Conservation (phyloP, 2,888 invertebrate genomes). For the Xestia rhomboidea region DNA sequence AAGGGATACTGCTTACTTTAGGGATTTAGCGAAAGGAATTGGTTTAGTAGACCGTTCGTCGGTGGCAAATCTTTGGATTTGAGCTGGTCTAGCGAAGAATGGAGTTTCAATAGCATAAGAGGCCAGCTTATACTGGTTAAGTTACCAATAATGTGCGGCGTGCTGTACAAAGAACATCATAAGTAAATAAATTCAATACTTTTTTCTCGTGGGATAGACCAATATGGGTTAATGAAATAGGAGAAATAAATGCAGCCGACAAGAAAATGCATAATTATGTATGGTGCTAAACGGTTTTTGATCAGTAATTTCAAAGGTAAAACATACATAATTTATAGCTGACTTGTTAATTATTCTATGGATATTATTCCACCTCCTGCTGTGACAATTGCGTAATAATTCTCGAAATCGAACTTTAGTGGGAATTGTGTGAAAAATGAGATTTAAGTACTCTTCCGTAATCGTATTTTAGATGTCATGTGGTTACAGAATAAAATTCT, state of each 20-base stretch:
- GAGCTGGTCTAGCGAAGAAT: neutral
- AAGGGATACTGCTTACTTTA: too few species aligned
- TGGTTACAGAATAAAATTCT: neutral
- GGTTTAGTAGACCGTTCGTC: neutral
- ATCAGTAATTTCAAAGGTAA: slow-evolving; percentile 22
- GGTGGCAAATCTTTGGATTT: neutral
- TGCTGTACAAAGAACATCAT: neutral
- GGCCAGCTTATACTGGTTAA: neutral
- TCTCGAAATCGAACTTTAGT: slow-evolving; percentile 20
- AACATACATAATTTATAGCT: slow-evolving; percentile 32
- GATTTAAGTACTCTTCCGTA: neutral
- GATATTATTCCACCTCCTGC: slow-evolving; percentile 30
- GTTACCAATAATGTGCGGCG: neutral
- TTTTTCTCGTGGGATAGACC: neutral
- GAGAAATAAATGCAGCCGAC: neutral
- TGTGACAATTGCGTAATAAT: slow-evolving; percentile 45
- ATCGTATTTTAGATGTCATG: neutral
- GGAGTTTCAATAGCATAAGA: neutral
- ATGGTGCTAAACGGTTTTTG: neutral
- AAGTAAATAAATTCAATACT: neutral
- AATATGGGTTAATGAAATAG: neutral
- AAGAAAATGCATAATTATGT: neutral
- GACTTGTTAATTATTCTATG: slow-evolving; percentile 55
- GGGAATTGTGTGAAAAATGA: slow-evolving; percentile 5
- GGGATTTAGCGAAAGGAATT: neutral